Conservation (phyloP, 2,797 vertebrate genomes). For the Mormyrus hasselquistii region DNA sequence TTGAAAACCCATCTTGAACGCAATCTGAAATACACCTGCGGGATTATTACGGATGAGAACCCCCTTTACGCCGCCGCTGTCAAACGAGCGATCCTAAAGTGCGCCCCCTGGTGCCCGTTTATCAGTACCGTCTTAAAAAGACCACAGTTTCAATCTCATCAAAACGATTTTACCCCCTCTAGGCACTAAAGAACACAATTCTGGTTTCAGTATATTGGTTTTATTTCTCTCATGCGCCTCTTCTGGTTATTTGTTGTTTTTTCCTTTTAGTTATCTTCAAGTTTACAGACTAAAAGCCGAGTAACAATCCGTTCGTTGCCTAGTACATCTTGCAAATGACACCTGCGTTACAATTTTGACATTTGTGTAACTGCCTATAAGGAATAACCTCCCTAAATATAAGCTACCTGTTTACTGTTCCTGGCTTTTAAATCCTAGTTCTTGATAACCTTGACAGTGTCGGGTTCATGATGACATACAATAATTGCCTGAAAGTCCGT, state of each 20-base stretch:
- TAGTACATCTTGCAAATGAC: background rate
- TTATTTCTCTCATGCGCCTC: background rate
- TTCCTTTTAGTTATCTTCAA: background rate
- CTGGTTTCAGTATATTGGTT: background rate
- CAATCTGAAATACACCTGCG: constrained; percentile 1
- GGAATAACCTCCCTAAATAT: background rate
- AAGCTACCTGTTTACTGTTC: background rate
- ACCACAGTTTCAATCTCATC: too few relatives aligned
- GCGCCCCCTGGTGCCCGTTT: background rate
- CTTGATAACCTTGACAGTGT: background rate
- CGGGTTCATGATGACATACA: background rate
- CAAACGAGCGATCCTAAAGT: background rate
- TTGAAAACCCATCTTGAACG: background rate
- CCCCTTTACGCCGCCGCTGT: background rate
- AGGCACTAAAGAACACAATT: background rate
- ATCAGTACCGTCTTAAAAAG: background rate
- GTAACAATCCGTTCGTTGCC: background rate
- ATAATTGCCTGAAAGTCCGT: background rate
- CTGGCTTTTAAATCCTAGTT: background rate
- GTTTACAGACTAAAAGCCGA: background rate
- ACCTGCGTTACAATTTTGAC: background rate
- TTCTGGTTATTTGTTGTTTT: background rate
- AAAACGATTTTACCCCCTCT: background rate
- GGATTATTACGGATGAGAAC: background rate
- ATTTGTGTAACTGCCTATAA: background rate